Evolutionary conservation across 2,888 invertebrate genomes (phyloP), one percentile per base, ranked within the genome.

Genomic region (Lasioglossum calceatum): DNA sequence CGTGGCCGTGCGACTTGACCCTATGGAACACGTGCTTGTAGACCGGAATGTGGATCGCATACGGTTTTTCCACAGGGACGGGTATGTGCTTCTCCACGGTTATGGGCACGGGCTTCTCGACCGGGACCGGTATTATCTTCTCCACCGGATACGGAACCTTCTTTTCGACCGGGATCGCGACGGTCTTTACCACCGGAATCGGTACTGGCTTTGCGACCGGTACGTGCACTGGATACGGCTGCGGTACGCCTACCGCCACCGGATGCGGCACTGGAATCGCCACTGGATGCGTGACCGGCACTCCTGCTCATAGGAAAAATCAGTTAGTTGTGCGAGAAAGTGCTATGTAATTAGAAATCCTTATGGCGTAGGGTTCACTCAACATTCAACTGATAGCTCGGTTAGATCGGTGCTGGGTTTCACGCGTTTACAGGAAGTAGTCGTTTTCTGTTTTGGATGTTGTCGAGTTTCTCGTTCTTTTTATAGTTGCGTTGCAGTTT

Each of bases 61-160:
- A 96, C 0, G 97, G 97, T 87, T 97, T 97, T 74, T 97, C 97
- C 0, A 97, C 96, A 0, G 96, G 96, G 23, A 97, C 97, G 12
- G 97, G 96, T 23, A 97, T 95, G 89, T 97, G 97, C 89, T 97
- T 97, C 44, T 97, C 96, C 0, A 97, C 97, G 71, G 96, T 96
- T 67, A 97, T 97, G 16, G 97, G 97, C 5, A 97, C 96, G 8
- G 96, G 96, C 91, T 97, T 97, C 86, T 97, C 96, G 77, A 96
- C 96, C 0, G 97, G 97, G 70, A 97, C 96, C 19, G 97, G 97
- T 0, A 97, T 96, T 4, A 95, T 95, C 93, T 96, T 97, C 91
- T 97, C 97, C 0, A 97, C 97, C 1, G 97, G 97, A 93, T 97
- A 97, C 0, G 97, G 97, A 14, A 97, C 97, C 44, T 97, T 97